Conservation (phyloP, 2,113 vertebrate species). For the Cichladusa arquata region DNA sequence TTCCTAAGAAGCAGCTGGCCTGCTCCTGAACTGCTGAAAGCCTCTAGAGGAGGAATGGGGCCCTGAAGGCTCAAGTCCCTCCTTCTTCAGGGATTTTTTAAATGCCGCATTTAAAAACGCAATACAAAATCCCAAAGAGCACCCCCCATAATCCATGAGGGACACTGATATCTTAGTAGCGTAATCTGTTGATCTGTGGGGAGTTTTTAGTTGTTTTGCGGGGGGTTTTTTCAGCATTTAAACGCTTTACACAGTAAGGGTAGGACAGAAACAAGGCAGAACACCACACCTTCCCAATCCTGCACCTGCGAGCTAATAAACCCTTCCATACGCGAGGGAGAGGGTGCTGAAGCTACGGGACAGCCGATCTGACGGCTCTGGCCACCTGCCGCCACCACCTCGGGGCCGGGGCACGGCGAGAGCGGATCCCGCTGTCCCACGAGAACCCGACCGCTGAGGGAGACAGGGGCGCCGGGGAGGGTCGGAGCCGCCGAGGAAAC, state of each 20-base stretch:
- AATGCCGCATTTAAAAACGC: accelerated
- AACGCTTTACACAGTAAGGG: accelerated
- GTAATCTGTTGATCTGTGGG: accelerated
- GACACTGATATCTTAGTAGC: accelerated
- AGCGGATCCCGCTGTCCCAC: accelerated
- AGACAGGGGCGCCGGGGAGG: accelerated
- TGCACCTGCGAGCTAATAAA: accelerated
- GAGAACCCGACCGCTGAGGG: accelerated
- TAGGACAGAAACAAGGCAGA: accelerated
- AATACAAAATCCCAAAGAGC: neutral
- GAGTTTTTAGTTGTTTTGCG: accelerated
- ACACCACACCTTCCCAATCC: accelerated
- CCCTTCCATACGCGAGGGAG: accelerated
- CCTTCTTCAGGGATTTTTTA: neutral
- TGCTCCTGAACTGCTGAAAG: neutral
- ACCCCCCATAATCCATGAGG: neutral
- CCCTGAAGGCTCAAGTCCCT: too few species aligned
- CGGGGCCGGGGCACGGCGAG: too few species aligned
- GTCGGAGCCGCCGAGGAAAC: too few species aligned
- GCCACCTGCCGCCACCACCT: too few species aligned
- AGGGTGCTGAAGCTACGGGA: neutral
- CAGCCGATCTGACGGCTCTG: too few species aligned
- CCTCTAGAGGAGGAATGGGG: accelerated
- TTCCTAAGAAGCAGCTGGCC: neutral
- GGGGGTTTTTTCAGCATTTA: neutral